phyloP scores from a whole-genome alignment of 2,888 invertebrate species.

The Ganaspis brasiliensis region DNA sequence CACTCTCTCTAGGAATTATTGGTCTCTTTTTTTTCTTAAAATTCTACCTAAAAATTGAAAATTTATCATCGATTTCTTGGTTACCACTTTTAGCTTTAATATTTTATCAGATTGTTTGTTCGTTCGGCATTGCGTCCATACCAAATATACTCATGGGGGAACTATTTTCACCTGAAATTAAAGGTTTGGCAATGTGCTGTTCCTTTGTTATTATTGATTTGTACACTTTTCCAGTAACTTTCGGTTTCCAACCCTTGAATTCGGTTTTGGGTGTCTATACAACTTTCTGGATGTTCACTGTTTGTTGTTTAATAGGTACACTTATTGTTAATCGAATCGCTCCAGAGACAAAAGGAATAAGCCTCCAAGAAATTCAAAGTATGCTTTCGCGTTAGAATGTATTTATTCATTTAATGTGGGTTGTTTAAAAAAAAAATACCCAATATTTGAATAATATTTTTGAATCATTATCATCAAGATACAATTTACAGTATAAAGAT shows the following conservation, averaged over 20 bases:
- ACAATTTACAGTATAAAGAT: background rate
- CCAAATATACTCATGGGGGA: conserved; percentile 85
- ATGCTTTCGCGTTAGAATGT: no score
- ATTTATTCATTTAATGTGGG: no score
- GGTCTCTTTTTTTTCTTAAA: conserved; percentile 84
- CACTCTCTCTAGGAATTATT: conserved; percentile 82
- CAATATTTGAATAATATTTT: no score
- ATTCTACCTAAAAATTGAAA: conserved; percentile 76
- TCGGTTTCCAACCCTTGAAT: conserved; percentile 83
- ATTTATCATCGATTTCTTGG: conserved; percentile 81
- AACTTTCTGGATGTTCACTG: conserved; percentile 83
- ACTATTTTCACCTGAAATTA: conserved; percentile 85
- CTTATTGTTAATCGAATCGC: conserved; percentile 82
- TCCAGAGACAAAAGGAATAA: conserved; percentile 85
- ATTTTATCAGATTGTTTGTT: conserved; percentile 84
- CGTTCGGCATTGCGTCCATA: conserved; percentile 84
- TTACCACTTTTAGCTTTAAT: conserved; percentile 84
- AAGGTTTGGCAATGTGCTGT: conserved; percentile 84
- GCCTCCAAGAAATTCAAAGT: conserved; percentile 79
- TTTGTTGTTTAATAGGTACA: conserved; percentile 76
- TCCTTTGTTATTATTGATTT: conserved; percentile 84
- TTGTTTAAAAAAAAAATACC: no score
- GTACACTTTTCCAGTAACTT: conserved; percentile 84
- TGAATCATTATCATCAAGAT: no score
- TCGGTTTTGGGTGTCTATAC: conserved; percentile 82